A percentile compares a stretch with the other conserved stretches of the same genome.
phyloP scores from a whole-genome alignment of 2,797 vertebrate species.

The Sebastes elongatus region DNA sequence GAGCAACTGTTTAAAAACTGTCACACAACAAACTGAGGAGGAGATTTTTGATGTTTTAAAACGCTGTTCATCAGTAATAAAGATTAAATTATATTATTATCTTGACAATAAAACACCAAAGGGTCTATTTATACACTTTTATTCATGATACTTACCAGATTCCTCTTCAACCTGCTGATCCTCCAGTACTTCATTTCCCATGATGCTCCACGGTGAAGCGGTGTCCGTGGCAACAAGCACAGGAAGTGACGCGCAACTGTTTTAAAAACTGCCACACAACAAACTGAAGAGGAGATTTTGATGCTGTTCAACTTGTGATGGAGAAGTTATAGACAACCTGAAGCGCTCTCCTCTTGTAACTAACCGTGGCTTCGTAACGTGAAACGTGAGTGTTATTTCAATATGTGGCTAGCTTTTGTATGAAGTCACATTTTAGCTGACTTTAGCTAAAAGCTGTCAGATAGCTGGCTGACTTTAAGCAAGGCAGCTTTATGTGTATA shows the following conservation, averaged over 20 bases:
- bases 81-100: no score
- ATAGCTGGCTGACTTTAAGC: not conserved
- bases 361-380: not conserved
- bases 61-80: no score
- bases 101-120: not conserved
- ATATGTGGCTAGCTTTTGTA: not conserved
- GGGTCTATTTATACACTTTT: not conserved
- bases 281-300: not conserved
- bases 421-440: not conserved
- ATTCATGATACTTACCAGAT: not conserved
- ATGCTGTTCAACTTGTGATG: no score
- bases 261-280: constrained; percentile 47
- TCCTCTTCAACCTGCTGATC: not conserved
- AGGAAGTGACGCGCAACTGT: constrained; percentile 75
- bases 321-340: not conserved
- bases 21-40: constrained; percentile 1
- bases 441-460: not conserved
- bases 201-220: constrained; percentile 40
- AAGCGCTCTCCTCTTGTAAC: not conserved
- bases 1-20: constrained; percentile 63
- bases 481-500: fast-evolving
- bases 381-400: constrained; percentile 23
- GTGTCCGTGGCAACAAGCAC: constrained; percentile 59
- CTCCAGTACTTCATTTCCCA: constrained; percentile 59
- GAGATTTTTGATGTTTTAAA: not conserved